Evolutionary conservation across 2,888 invertebrate genomes (phyloP), one percentile per base, ranked within the genome.

Genomic region (Pilophorus perplexus): DNA sequence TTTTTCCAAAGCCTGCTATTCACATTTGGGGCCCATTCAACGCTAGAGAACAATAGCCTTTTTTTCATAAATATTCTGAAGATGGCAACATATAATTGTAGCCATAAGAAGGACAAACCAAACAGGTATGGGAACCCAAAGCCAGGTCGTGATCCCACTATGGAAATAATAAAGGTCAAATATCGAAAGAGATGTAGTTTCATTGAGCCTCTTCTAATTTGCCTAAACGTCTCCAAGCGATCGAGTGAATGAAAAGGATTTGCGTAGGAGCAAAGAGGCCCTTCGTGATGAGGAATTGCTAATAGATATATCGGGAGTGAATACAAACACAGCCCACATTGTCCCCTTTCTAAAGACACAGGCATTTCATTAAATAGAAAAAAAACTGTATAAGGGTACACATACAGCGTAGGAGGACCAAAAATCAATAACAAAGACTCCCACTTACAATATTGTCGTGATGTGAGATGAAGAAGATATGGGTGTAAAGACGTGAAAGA

Each of bases 271-370:
- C 22, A 22, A n/a, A n/a, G 6, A n/a, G 27, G 44, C 22, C 33
- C 42, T 6, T 59, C 62, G 62, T 62, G 62, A 62, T 62, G 62
- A 62, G 28, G 62, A 62, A 62, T 62, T 62, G 62, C 62, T 62
- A 62, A 62, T 62, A 62, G 62, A 62, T 62, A 62, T 62, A 62
- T 62, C 23, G 46, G 38, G 62, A 62, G 48, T 48, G 62, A 62
- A 62, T 62, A 62, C 62, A 62, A 62, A 62, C 62, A 62, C 62
- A 46, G 62, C 62, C 62, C 62, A 46, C 62, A 62, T 38, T 48
- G 33, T 28, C 62, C 44, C 27, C 62, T 44, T 62, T 46, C 44
- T 62, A 44, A 48, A 62, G 33, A 28, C 25, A 62, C 62, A 33
- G 20, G 62, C 62, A 28, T 46, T 62, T 62, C 62, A 62, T 62